Percentiles rank a stretch among this genome's conserved stretches.
Conservation (phyloP, 2,888 invertebrate species). For the Tethea ocularis region DNA sequence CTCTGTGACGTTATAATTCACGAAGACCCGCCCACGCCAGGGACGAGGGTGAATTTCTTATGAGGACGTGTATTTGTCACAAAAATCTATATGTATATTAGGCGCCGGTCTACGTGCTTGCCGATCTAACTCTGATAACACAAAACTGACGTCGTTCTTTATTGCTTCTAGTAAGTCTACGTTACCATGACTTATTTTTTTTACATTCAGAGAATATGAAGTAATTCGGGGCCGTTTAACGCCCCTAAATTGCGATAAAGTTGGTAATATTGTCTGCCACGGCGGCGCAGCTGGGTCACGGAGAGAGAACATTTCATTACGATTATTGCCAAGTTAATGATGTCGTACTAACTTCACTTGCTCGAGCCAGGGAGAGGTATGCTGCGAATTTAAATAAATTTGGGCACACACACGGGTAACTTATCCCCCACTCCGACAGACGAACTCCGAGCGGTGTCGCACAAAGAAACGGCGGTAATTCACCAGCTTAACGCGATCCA, state of each 20-base stretch:
- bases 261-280: slow-evolving; percentile 55
- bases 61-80: slow-evolving; percentile 69
- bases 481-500: slow-evolving; percentile 66
- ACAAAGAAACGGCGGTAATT: slow-evolving; percentile 67
- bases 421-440: slow-evolving; percentile 45
- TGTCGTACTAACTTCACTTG: slow-evolving; percentile 63
- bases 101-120: slow-evolving; percentile 33
- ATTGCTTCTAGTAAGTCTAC: slow-evolving; percentile 38
- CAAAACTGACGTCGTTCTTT: slow-evolving; percentile 42
- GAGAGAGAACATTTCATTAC: slow-evolving; percentile 66
- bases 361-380: slow-evolving; percentile 52
- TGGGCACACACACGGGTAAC: slow-evolving; percentile 51
- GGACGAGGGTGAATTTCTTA: slow-evolving; percentile 75
- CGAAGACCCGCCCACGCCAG: slow-evolving; percentile 57
- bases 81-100: slow-evolving; percentile 61
- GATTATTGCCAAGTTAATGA: slow-evolving; percentile 71
- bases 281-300: slow-evolving; percentile 56
- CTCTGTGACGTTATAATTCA: slow-evolving; percentile 74
- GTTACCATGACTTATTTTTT: slow-evolving; percentile 41
- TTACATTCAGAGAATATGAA: slow-evolving; percentile 44
- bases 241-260: slow-evolving; percentile 59
- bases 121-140: slow-evolving; percentile 37
- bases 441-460: slow-evolving; percentile 46
- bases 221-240: slow-evolving; percentile 47
- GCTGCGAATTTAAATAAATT: slow-evolving; percentile 70